Conservation (phyloP, 92 coral and sea anemone genomes). For the Bergia puertoricense region DNA sequence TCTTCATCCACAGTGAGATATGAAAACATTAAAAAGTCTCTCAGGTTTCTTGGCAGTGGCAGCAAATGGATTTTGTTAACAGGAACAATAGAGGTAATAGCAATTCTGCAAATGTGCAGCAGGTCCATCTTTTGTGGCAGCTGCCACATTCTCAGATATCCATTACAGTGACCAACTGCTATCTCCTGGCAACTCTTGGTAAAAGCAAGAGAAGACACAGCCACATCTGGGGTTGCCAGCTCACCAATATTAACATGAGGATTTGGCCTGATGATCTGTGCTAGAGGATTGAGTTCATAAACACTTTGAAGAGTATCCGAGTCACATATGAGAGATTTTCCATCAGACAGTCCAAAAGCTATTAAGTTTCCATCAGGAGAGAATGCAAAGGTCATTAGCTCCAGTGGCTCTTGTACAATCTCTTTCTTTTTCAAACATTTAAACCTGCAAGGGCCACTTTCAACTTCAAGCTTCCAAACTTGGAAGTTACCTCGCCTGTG, state of each 20-base stretch:
- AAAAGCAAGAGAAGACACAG: slow-evolving; percentile 77
- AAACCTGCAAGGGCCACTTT: slow-evolving; percentile 23
- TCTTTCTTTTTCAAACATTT: slow-evolving; percentile 52
- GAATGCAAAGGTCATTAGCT: slow-evolving; percentile 60
- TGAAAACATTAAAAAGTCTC: slow-evolving; percentile 64
- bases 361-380: slow-evolving; percentile 71
- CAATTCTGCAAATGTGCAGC: slow-evolving; percentile 82
- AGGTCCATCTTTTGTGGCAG: slow-evolving; percentile 82
- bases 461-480: slow-evolving; percentile 64
- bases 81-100: slow-evolving; percentile 65
- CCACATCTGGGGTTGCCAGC: slow-evolving; percentile 18
- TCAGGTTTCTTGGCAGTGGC: slow-evolving; percentile 78
- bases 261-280: neutral
- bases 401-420: slow-evolving; percentile 45
- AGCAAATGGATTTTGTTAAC: slow-evolving; percentile 55
- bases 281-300: slow-evolving; percentile 48
- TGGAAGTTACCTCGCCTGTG: slow-evolving; percentile 63
- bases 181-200: slow-evolving; percentile 83
- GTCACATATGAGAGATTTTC: slow-evolving; percentile 64
- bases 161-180: slow-evolving; percentile 78
- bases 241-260: neutral
- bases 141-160: slow-evolving; percentile 78
- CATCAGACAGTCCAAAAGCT: slow-evolving; percentile 78
- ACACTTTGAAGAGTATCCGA: slow-evolving; percentile 50
- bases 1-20: slow-evolving; percentile 17